These are phyloP conservation scores for Silurus asotus DNA, from an alignment of 2,113 vertebrate species.

Conservation along the genomic window DNA sequence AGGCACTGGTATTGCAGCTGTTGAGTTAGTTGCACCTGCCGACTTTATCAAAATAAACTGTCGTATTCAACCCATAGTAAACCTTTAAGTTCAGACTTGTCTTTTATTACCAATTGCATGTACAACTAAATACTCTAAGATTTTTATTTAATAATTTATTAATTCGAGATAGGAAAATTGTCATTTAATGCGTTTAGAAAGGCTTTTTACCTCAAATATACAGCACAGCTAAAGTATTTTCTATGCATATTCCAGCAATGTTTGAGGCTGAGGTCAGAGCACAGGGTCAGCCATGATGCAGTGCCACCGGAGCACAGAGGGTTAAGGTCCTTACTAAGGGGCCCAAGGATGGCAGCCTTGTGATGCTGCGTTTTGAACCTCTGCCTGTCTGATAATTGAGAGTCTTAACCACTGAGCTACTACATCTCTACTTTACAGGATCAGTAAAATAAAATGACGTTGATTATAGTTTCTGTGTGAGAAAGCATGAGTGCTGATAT, in stretches of 20 bases:
- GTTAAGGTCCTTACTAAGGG: no score
- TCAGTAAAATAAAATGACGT: neutral
- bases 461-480: neutral
- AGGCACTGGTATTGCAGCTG: conserved; percentile 43
- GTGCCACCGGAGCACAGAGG: no score
- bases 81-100: conserved; percentile 13
- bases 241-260: no score
- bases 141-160: neutral
- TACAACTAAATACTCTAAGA: neutral
- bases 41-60: conserved; percentile 53
- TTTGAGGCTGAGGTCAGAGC: no score
- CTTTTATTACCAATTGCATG: neutral
- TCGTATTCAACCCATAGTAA: conserved; percentile 26
- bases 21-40: conserved; percentile 63
- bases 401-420: no score
- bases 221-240: no score
- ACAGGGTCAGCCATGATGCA: no score
- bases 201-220: no score
- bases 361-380: no score
- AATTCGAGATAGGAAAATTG: neutral
- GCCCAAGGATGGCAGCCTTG: no score
- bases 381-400: no score
- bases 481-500: neutral
- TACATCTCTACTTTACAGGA: neutral
- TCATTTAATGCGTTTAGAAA: neutral